Evolutionary conservation across 1,140 invertebrate genomes (phyloP).

Genomic region (Drosophila busckii): DNA sequence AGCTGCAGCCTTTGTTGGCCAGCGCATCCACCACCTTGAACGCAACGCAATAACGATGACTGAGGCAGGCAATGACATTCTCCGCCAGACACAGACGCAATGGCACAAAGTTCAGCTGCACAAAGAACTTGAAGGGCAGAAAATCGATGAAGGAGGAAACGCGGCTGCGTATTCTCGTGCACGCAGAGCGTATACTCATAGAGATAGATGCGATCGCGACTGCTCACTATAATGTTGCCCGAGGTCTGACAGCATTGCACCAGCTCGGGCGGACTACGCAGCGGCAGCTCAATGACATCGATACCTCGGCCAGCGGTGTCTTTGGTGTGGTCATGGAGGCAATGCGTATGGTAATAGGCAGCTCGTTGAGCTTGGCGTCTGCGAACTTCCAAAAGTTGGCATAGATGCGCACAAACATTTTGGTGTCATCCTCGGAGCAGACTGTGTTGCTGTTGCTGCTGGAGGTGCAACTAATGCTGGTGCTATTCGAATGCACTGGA

Average conservation of each 20-base stretch:
- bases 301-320: conserved; percentile 67
- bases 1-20: conserved; percentile 24
- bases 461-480: conserved; percentile 72
- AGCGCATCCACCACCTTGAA: conserved; percentile 72
- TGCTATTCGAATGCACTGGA: conserved; percentile 64
- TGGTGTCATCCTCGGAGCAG: conserved; percentile 68
- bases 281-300: conserved; percentile 70
- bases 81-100: conserved; percentile 60
- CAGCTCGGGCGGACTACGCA: conserved; percentile 68
- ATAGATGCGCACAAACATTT: conserved; percentile 77
- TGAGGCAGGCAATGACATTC: conserved; percentile 73
- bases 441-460: conserved; percentile 71
- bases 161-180: conserved; percentile 70
- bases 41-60: conserved; percentile 70
- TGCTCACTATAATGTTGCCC: conserved; percentile 75
- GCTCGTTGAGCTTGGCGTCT: conserved; percentile 63
- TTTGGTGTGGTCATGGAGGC: conserved; percentile 77
- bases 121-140: conserved; percentile 74
- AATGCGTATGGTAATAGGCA: conserved; percentile 73
- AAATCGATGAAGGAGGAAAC: conserved; percentile 75
- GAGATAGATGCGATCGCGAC: conserved; percentile 68
- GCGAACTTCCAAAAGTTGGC: conserved; percentile 76
- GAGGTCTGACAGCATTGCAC: conserved; percentile 73
- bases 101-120: conserved; percentile 71
- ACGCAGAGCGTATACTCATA: conserved; percentile 75